Conservation (phyloP, 1,140 invertebrate species). For the Ectropis grisescens region DNA sequence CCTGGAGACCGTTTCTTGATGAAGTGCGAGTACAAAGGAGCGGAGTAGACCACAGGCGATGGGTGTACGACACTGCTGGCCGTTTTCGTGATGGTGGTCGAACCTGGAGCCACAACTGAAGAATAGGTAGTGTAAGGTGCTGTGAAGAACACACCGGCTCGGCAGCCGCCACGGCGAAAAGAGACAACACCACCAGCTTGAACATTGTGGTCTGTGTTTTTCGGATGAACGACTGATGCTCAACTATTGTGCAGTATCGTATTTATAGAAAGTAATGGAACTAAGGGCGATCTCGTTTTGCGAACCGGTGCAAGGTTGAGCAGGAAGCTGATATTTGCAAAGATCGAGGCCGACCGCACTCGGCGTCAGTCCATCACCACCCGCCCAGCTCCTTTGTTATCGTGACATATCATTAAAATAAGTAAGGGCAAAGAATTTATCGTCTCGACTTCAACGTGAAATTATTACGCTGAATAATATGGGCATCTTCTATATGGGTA, state of each 20-base stretch:
- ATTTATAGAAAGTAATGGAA: slow-evolving; percentile 56
- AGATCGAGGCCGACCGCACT: slow-evolving; percentile 39
- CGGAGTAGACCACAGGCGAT: slow-evolving; percentile 31
- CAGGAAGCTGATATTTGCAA: slow-evolving; percentile 59
- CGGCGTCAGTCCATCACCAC: slow-evolving; percentile 44
- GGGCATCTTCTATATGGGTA: not conserved
- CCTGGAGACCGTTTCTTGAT: slow-evolving; percentile 44
- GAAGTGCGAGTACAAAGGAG: slow-evolving; percentile 29
- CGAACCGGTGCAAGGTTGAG: slow-evolving; percentile 50
- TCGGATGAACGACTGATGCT: slow-evolving; percentile 48
- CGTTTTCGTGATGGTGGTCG: slow-evolving; percentile 39
- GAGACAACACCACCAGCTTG: slow-evolving; percentile 73
- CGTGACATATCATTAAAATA: not conserved
- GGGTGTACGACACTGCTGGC: slow-evolving; percentile 57
- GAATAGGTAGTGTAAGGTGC: slow-evolving; percentile 45
- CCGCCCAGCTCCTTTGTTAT: slow-evolving; percentile 3
- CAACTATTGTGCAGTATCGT: slow-evolving; percentile 24
- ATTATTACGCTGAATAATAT: not conserved
- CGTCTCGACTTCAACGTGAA: not conserved
- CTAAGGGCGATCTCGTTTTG: slow-evolving; percentile 49
- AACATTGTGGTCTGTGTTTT: slow-evolving; percentile 69
- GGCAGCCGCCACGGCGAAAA: slow-evolving; percentile 62
- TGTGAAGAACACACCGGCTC: too few species aligned
- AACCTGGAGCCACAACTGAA: slow-evolving; percentile 31
- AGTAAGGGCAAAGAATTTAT: not conserved